Base-by-base conservation (phyloP, 2,113 vertebrate genomes). In the Pelobates fuscus region DNA sequence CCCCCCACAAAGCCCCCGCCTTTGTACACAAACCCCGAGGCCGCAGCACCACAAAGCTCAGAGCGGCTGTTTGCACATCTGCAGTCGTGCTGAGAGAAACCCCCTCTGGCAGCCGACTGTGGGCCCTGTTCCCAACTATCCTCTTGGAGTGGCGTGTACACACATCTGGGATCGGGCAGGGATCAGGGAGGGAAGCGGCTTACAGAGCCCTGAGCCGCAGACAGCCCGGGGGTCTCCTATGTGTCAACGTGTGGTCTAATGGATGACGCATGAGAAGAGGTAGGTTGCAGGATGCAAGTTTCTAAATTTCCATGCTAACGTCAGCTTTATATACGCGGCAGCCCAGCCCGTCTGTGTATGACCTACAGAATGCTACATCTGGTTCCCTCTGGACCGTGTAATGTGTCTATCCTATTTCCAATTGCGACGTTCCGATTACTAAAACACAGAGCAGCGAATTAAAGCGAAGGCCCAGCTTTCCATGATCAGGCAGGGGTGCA, bases 191-290 rank as follows among this genome's bases (percentile, higher is more conserved):
- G 64, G 37, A 49, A 37, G 54, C 49, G n/a, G 32, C 30, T 44
- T 66, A 75, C 62, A 58, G 62, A 66, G 52, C 49, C 32, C 71
- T 57, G 71, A 75, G 71, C 73, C 73, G 65, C 73, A 77, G 73
- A 68, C 73, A 54, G 73, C 73, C 73, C 52, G 73, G 73, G 73
- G 73, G 73, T 77, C 73, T 68, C 52, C 65, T 29, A 77, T 26
- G 64, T 77, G 73, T 77, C 73, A 68, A 77, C 73, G 73, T 77
- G 73, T 77, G 73, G 73, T 77, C 73, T 68, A 46, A 27, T 21
- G 26, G 26, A 68, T 77, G 73, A 77, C 65, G 73, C 73, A 77
- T 77, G 73, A 68, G 43, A 68, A 49, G 59, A 68, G 73, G 65
- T 32, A 64, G 64, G 64, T 41, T 44, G 46, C 30, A 14, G 20